Evolutionary conservation across 1,140 invertebrate genomes (phyloP).

Genomic region (Liolophura sinensis): DNA sequence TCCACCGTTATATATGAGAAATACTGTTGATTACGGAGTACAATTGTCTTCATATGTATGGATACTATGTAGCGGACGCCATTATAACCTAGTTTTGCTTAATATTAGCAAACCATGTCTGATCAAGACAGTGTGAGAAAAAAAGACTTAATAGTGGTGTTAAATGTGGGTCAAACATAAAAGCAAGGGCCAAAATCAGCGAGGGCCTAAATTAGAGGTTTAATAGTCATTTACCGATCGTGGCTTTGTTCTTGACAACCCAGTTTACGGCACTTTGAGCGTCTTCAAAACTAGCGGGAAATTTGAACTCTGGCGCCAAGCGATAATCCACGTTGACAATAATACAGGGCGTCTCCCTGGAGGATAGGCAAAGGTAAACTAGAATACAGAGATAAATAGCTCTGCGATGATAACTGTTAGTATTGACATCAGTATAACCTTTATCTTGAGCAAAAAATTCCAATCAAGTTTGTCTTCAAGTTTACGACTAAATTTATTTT

Average conservation of each 20-base stretch:
- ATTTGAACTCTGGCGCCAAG: conserved; percentile 29
- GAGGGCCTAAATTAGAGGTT: not conserved
- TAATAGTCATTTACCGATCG: conserved; percentile 9
- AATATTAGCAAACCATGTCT: no score
- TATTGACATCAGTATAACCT: not conserved
- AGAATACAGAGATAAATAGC: not conserved
- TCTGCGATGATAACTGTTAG: not conserved
- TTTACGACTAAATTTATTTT: not conserved
- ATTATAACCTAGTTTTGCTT: not conserved
- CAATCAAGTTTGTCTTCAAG: no score
- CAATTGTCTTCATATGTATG: no score
- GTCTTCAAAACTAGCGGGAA: conserved; percentile 31
- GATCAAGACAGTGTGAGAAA: not conserved
- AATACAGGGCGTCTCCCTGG: conserved; percentile 19
- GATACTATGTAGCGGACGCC: not conserved
- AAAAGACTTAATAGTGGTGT: not conserved
- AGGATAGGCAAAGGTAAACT: not conserved
- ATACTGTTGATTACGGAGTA: no score
- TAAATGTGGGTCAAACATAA: not conserved
- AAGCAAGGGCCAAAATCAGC: not conserved
- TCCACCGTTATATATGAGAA: no score
- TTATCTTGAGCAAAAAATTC: no score
- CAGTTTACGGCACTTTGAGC: conserved; percentile 16
- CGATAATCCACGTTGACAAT: conserved; percentile 36
- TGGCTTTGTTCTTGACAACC: conserved; percentile 27